Evolutionary conservation across 2,113 vertebrate genomes (phyloP), one percentile per base, ranked within the genome.

Genomic region (Epinephelus fuscoguttatus): DNA sequence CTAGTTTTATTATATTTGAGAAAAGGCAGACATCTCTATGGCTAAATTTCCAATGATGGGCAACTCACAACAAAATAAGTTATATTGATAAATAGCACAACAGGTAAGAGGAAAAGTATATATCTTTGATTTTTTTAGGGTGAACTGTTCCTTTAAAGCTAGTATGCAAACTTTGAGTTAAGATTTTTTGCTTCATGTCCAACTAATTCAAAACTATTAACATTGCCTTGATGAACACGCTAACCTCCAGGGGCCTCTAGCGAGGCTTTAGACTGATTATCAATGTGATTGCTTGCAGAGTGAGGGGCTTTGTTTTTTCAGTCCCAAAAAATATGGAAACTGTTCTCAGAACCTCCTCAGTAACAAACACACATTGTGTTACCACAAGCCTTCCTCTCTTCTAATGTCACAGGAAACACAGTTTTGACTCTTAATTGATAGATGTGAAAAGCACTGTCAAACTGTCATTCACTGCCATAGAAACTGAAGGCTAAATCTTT

Each of bases 341-440:
- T 74, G 8, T n/a, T 19, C 18, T 62, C n/a, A 42, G 53, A 50
- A 55, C 6, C 0, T 9, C 59, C 63, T 42, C 19, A 72, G 69
- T 56, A 27, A 78, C 17, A 61, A 40, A 75, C 66, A 78, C n/a
- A 18, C 45, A 68, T 72, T 17, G 56, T 64, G 33, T n/a, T 79
- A 56, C 62, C 49, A 73, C 12, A 6, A 78, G 56, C 25, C 18
- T 71, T 33, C 27, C 70, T 52, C 18, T 64, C 27, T 59, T 0
- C 55, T 70, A 70, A 77, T 79, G 45, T 37, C 10, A 27, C 45
- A 69, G 37, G 40, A 74, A 74, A 56, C 8, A 25, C 14, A 70
- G 23, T 52, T 70, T 49, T 40, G 21, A 56, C 42, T 67, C 57
- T 56, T 70, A 23, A 47, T 63, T 50, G 64, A 80, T 61, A 10